Base-by-base conservation (phyloP, 2,888 invertebrate species). In the Hyles lineata region DNA sequence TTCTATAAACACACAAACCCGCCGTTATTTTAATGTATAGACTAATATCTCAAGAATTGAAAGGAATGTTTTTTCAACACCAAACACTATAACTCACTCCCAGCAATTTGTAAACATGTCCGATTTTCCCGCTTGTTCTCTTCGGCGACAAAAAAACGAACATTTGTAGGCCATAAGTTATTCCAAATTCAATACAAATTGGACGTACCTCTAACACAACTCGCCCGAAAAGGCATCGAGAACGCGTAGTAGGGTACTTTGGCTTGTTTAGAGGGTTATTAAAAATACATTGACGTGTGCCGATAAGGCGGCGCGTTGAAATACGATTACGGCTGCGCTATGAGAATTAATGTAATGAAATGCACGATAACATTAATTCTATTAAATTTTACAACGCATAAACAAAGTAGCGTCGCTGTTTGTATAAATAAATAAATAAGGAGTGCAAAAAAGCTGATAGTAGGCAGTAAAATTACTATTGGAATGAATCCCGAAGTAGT, bases 221-320 rank as follows among this genome's bases (percentile, higher is more conserved):
- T 67, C n/a, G 67, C 78, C 73, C 60, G 71, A 79, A 80, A 79
- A 76, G 83, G 80, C 21, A 70, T 70, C 58, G 43, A 63, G 63
- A 63, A 43, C 50, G 21, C 35, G 35, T 70, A 32, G 55, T 70
- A 70, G 74, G 73, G 74, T 73, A 74, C 74, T 73, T 61, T 71
- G 70, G 67, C 59, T 72, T 70, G 73, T 73, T 74, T 77, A 77
- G 73, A 77, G 70, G 75, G 73, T 76, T 76, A 77, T 80, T 82
- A 78, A 79, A 79, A 78, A 79, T 74, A 43, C 72, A 78, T 78
- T 79, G 80, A 79, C 63, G 77, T 43, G 43, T 43, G 15, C 43
- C 21, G 55, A 61, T 70, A 62, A 62, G 70, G 70, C 29, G 35
- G 73, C 17, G 15, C 62, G 32, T 21, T 23, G 35, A 70, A 43